Percentiles rank a stretch among this genome's conserved stretches.
These are phyloP conservation scores for Probosciger aterrimus DNA, from an alignment of 2,113 vertebrate species.

Conservation along the genomic window DNA sequence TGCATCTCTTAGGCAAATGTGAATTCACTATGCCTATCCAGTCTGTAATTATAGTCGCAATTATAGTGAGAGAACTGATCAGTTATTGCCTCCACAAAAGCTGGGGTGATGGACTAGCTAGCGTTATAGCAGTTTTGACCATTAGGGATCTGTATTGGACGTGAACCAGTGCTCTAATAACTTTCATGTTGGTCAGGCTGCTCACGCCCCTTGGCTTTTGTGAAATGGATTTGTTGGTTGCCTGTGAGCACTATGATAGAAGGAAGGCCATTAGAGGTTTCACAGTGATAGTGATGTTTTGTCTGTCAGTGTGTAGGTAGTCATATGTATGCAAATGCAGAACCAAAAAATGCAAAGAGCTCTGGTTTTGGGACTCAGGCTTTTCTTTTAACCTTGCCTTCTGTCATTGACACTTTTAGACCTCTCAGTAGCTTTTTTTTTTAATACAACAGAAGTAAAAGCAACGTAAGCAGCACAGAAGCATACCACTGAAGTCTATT, in stretches of 20 bases:
- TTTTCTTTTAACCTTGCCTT: not conserved
- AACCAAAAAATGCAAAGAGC: not conserved
- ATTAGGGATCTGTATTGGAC: not conserved
- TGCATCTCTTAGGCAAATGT: not conserved
- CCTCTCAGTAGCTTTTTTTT: not conserved
- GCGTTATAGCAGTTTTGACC: not conserved
- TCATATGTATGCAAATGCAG: not conserved
- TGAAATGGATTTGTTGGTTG: not conserved
- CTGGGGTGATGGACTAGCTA: not conserved
- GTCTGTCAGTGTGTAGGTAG: not conserved
- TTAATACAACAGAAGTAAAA: not conserved
- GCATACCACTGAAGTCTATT: not conserved
- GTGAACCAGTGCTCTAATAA: not conserved
- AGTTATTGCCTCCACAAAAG: not conserved
- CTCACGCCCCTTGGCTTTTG: not conserved
- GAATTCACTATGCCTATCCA: not conserved
- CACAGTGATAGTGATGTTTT: not conserved
- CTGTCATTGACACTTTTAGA: not conserved
- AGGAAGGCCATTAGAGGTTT: not conserved
- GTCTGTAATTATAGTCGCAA: not conserved
- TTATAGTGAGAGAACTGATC: not conserved
- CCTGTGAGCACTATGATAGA: rapidly evolving
- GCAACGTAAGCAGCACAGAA: not conserved
- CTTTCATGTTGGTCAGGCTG: rapidly evolving
- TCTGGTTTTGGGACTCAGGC: not conserved